Evolutionary conservation across 1,140 invertebrate species (phyloP).

Genomic region (Chrysopa pallens): DNA sequence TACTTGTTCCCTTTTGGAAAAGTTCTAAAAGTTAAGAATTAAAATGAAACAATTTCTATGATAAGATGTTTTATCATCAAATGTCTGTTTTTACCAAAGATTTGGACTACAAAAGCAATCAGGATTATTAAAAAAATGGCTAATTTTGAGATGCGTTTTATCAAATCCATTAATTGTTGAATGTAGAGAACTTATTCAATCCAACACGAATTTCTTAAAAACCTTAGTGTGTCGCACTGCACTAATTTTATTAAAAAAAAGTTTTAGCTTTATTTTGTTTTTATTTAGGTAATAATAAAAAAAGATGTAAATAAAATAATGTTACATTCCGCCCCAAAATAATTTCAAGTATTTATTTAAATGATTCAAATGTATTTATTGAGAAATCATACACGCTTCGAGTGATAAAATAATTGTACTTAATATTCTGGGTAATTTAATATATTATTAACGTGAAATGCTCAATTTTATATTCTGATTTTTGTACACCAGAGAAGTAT

Average conservation of each 20-base stretch:
- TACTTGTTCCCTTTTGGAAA: too few species aligned
- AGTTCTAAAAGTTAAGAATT: too few species aligned
- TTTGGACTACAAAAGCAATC: neutral
- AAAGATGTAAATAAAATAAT: neutral
- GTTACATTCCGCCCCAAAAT: neutral
- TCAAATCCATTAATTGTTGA: neutral
- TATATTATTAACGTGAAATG: neutral
- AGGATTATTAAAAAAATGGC: neutral
- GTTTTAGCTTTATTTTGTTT: neutral
- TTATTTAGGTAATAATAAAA: neutral
- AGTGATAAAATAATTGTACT: neutral
- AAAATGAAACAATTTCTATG: too few species aligned
- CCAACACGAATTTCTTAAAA: neutral
- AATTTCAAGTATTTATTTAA: neutral
- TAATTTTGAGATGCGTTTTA: neutral
- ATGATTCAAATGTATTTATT: neutral
- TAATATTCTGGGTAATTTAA: neutral
- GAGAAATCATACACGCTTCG: neutral
- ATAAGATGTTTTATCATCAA: too few species aligned
- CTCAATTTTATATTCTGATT: neutral
- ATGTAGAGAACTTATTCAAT: neutral
- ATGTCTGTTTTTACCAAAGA: too few species aligned
- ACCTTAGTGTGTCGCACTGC: too few species aligned
- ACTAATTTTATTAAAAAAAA: too few species aligned
- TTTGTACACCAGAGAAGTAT: neutral